Base-by-base conservation (phyloP, 2,113 vertebrate genomes). In the Prionailurus bengalensis region DNA sequence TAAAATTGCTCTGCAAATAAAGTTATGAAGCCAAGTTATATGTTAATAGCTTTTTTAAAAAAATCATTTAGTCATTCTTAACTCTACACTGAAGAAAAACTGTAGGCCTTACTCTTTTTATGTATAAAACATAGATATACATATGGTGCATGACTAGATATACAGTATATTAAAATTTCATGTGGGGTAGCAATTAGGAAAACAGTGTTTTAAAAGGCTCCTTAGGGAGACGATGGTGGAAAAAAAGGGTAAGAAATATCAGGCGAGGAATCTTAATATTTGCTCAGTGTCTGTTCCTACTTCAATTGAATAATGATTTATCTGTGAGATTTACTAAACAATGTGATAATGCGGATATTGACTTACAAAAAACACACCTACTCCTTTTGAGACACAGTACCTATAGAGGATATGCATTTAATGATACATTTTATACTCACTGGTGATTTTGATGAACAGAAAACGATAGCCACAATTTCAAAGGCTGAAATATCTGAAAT, bases 1-100 rank as follows among this genome's bases (percentile, higher is more conserved):
- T 94, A 85, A 81, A 85, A 73, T 96, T 94, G 5, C 23, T 86
- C 45, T 96, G 65, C 51, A 96, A 84, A 81, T 71, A 63, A 33
- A 96, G 36, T 92, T 96, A 76, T 78, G 89, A 79, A 93, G 48
- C 45, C 92, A 93, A 81, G 42, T 79, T 95, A 97, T 84, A 97
- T 84, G 45, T 86, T 92, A 87, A 71, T 93, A 82, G 17, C 15
- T 83, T 86, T 82, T 85, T 12, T 9, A 25, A 45, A 92, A 94
- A 87, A 66, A 65, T 16, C 91, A 65, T 65, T 90, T 92, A 87
- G 29, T 81, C 33, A 65, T 51, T 89, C n/a, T 82, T 92, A 95
- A 79, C 36, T 68, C 21, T 36, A 36, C 7, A 27, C 31, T 79
- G 25, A 89, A 85, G 93, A 65, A 63, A 92, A 89, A 73, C 53